Conservation (phyloP, 2,888 invertebrate species). For the Mayetiola destructor region DNA sequence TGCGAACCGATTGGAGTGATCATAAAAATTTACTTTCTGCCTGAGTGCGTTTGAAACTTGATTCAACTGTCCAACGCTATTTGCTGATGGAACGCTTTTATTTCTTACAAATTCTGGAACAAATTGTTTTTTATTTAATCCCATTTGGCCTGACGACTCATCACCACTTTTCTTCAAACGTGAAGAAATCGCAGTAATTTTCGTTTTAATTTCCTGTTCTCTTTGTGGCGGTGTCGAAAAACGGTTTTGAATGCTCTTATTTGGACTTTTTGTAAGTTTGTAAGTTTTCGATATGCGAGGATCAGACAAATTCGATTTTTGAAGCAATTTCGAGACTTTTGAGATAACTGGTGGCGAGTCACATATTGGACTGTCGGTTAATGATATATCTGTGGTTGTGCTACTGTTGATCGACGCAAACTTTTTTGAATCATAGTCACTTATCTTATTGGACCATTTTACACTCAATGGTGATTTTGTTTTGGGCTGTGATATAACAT, state of each 20-base stretch:
- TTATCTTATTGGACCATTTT: neutral
- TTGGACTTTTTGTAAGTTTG: neutral
- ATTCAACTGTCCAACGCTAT: neutral
- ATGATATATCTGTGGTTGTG: neutral
- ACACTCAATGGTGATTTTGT: neutral
- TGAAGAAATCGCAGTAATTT: neutral
- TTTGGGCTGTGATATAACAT: neutral
- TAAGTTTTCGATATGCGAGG: conserved; percentile 1
- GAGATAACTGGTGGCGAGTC: neutral
- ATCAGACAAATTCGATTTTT: neutral
- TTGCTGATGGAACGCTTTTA: neutral
- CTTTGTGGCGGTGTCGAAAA: neutral
- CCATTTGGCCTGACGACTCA: neutral
- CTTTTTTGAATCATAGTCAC: neutral
- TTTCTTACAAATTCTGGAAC: neutral
- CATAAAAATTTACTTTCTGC: conserved; percentile 36
- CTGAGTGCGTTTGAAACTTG: neutral
- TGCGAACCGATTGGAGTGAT: conserved; percentile 36
- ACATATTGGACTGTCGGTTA: neutral
- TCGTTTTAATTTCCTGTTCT: no score
- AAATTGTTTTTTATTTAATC: neutral
- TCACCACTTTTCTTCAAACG: neutral
- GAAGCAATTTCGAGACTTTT: neutral
- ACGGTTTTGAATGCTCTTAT: neutral
- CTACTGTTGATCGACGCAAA: neutral